Evolutionary conservation across 1,140 invertebrate genomes (phyloP).

Genomic region (Drosophila truncata): DNA sequence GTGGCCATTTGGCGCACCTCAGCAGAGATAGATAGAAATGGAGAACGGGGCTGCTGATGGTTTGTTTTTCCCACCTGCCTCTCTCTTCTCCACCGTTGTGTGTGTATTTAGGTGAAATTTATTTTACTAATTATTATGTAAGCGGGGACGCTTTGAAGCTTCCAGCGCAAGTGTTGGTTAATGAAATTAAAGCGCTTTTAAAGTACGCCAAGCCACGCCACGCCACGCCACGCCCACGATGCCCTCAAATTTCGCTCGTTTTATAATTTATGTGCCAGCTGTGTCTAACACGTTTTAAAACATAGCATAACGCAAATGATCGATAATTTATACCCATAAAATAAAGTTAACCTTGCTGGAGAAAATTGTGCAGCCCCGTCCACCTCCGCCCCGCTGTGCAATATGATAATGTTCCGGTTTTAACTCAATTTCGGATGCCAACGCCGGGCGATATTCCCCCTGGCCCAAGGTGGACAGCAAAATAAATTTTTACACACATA

Average conservation of each 20-base stretch:
- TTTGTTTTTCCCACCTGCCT: slow-evolving; percentile 31
- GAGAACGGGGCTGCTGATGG: not conserved
- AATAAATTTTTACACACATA: slow-evolving; percentile 70
- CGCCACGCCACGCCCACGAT: slow-evolving; percentile 29
- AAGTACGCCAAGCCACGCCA: slow-evolving; percentile 40
- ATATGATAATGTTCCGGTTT: slow-evolving; percentile 49
- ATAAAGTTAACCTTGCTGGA: slow-evolving; percentile 38
- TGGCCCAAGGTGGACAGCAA: slow-evolving; percentile 46
- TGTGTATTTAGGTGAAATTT: slow-evolving; percentile 82
- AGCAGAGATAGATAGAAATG: slow-evolving; percentile 10
- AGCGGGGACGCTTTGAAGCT: slow-evolving; percentile 47
- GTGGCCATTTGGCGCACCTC: slow-evolving; percentile 67
- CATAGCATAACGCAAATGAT: slow-evolving; percentile 34
- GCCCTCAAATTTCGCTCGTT: not conserved
- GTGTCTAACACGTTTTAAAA: slow-evolving; percentile 43
- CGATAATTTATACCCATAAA: slow-evolving; percentile 51
- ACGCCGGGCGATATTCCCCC: slow-evolving; percentile 47
- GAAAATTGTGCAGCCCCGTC: not conserved
- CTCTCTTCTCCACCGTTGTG: slow-evolving; percentile 18
- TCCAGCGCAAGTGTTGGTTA: slow-evolving; percentile 56
- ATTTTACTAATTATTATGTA: slow-evolving; percentile 83
- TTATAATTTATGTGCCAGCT: slow-evolving; percentile 51
- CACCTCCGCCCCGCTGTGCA: not conserved
- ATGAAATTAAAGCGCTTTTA: slow-evolving; percentile 73
- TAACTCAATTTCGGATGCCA: slow-evolving; percentile 60